Conservation (phyloP, 1,140 invertebrate species). For the Hyposmocoma kahamanoa region DNA sequence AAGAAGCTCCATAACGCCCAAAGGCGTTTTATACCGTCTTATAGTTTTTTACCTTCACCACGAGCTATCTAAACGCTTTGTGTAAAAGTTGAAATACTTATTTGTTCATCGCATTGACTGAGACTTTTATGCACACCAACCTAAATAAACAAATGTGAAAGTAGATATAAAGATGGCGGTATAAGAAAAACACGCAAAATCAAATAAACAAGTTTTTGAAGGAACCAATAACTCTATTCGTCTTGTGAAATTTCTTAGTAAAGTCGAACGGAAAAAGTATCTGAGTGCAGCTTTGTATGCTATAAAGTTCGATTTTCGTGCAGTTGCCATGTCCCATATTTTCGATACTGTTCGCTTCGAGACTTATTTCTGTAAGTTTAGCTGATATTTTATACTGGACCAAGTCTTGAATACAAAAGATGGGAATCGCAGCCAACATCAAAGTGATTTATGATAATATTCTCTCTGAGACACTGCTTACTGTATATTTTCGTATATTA, state of each 20-base stretch:
- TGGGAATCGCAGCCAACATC: slow-evolving; percentile 25
- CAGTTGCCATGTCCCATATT: slow-evolving; percentile 27
- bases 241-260: slow-evolving; percentile 9
- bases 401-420: slow-evolving; percentile 30
- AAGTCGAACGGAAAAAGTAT: neutral
- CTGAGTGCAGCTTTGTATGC: slow-evolving; percentile 13
- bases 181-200: no score
- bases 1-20: slow-evolving; percentile 10
- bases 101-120: no score
- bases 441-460: slow-evolving; percentile 27
- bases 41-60: no score
- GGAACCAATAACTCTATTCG: neutral
- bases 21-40: no score
- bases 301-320: slow-evolving; percentile 15
- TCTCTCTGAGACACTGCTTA: no score
- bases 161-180: no score
- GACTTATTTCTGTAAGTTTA: slow-evolving; percentile 33
- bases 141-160: no score
- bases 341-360: slow-evolving; percentile 30
- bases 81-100: no score
- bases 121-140: no score
- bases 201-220: no score
- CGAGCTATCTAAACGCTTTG: no score
- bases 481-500: no score
- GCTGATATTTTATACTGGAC: slow-evolving; percentile 28